phyloP scores from a whole-genome alignment of 2,888 invertebrate species.

The Drosophila phalerata region DNA sequence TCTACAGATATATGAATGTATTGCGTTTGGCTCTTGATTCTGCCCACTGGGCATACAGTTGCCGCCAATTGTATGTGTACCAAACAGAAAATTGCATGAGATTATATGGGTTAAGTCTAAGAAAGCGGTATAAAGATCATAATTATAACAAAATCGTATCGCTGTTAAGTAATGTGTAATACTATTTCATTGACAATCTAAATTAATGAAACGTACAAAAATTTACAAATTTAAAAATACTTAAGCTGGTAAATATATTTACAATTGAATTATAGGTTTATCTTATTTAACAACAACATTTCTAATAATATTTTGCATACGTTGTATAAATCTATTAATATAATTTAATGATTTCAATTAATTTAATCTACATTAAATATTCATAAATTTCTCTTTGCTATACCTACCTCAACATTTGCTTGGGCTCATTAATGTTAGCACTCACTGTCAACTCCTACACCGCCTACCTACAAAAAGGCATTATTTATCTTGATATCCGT shows the following conservation, averaged over 20 bases:
- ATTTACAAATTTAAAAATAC: too few species aligned
- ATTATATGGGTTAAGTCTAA: background rate
- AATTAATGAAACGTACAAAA: too few species aligned
- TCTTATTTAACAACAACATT: too few species aligned
- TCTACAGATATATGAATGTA: slow-evolving; percentile 74
- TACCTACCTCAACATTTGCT: slow-evolving; percentile 39
- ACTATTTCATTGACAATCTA: too few species aligned
- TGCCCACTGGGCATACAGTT: slow-evolving; percentile 52
- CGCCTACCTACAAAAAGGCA: slow-evolving; percentile 41
- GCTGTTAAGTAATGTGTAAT: too few species aligned
- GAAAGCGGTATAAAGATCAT: background rate
- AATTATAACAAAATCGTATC: too few species aligned
- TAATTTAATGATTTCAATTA: too few species aligned
- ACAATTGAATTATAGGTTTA: too few species aligned
- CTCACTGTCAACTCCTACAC: slow-evolving; percentile 52
- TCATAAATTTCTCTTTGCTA: background rate
- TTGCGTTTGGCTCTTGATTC: slow-evolving; percentile 41
- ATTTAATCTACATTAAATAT: background rate
- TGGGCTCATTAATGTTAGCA: slow-evolving; percentile 19
- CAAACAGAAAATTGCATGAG: slow-evolving; percentile 6
- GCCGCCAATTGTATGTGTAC: slow-evolving; percentile 43
- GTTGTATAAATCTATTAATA: too few species aligned
- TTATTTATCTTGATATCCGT: slow-evolving; percentile 63
- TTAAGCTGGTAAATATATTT: too few species aligned
- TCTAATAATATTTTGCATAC: too few species aligned